phyloP scores from a whole-genome alignment of 2,113 vertebrate genomes.

The Brienomyrus longianalis region DNA sequence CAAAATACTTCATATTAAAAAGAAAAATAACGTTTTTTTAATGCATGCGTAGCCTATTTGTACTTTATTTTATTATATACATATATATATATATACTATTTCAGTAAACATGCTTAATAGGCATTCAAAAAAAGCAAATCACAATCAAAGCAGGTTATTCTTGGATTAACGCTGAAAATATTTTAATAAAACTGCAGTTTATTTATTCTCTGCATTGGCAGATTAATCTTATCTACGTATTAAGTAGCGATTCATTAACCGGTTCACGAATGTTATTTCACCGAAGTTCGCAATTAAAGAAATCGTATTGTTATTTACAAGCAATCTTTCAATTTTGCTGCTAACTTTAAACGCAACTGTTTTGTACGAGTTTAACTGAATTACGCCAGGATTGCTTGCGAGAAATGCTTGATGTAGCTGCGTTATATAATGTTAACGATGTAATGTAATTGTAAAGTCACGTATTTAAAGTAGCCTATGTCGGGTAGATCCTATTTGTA shows the following conservation, averaged over 20 bases:
- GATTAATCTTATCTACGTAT: background rate
- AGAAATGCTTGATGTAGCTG: background rate
- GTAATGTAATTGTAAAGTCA: background rate
- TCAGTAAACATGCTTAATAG: background rate
- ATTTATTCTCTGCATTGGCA: background rate
- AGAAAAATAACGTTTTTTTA: background rate
- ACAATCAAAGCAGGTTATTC: background rate
- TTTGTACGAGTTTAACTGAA: background rate
- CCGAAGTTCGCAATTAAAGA: background rate
- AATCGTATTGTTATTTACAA: background rate
- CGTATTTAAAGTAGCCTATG: background rate
- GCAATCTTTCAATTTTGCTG: background rate
- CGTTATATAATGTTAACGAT: background rate
- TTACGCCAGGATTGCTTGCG: background rate
- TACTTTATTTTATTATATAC: background rate
- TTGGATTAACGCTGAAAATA: background rate
- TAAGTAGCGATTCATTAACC: background rate
- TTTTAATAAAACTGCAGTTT: background rate
- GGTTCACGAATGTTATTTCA: background rate
- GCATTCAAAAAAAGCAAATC: background rate
- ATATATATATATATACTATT: background rate
- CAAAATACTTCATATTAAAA: background rate
- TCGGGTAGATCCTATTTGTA: background rate
- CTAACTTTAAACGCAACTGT: background rate
- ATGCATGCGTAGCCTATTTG: background rate